Percentiles rank a stretch among this genome's conserved stretches.
These are phyloP conservation scores for Canis aureus DNA, from an alignment of 2,113 vertebrate species.

Conservation along the genomic window DNA sequence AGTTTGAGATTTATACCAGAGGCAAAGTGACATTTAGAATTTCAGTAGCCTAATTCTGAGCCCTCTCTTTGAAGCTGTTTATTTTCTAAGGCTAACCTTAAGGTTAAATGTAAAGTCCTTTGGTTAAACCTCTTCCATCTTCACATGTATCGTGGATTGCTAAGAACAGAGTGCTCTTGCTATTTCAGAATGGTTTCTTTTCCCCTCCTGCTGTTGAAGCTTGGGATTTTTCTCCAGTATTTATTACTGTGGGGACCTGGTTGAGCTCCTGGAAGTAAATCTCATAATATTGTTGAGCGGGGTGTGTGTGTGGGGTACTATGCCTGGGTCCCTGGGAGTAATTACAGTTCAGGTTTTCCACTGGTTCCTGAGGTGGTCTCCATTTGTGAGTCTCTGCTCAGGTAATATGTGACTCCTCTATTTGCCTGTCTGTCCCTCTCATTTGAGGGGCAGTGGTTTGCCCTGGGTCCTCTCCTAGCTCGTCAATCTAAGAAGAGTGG, in stretches of 20 bases:
- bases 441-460: neutral
- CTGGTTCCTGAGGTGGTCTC: neutral
- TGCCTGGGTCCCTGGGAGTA: neutral
- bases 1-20: neutral
- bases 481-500: neutral
- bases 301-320: too few species aligned
- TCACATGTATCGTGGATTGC: neutral
- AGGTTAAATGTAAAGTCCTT: neutral
- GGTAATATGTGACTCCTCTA: too few species aligned
- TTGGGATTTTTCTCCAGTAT: neutral
- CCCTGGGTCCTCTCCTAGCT: too few species aligned
- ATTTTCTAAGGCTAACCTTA: neutral
- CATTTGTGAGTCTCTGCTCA: neutral
- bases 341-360: neutral
- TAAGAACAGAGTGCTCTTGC: neutral
- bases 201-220: neutral
- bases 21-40: neutral
- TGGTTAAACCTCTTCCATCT: neutral
- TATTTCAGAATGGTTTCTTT: neutral
- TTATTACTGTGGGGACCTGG: neutral
- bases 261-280: neutral
- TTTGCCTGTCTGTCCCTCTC: neutral
- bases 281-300: neutral
- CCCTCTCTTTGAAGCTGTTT: neutral
- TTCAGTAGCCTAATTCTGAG: neutral